phyloP scores from a whole-genome alignment of 2,797 vertebrate species.

The Novumbra hubbsi region DNA sequence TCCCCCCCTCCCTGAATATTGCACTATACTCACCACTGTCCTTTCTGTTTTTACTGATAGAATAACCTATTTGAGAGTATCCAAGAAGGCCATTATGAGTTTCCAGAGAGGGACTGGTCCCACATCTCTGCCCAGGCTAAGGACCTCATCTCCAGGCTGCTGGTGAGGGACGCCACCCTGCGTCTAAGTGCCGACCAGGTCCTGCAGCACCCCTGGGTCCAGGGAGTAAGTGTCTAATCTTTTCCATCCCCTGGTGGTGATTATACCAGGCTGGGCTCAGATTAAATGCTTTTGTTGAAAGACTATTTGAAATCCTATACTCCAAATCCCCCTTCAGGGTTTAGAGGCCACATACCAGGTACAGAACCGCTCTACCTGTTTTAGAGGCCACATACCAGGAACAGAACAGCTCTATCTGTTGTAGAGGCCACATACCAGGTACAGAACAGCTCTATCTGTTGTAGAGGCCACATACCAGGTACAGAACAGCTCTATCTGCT shows the following conservation, averaged over 20 bases:
- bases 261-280: background rate
- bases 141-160: conserved; percentile 93
- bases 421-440: too few species aligned
- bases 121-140: conserved; percentile 91
- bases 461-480: too few species aligned
- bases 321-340: too few species aligned
- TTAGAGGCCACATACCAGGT: too few species aligned
- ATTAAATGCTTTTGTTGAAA: background rate
- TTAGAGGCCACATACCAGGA: too few species aligned
- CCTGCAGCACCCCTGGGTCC: conserved; percentile 90
- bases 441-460: too few species aligned
- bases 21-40: background rate
- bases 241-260: background rate
- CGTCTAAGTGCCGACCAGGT: conserved; percentile 92
- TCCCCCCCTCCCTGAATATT: background rate
- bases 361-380: too few species aligned
- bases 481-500: too few species aligned
- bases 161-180: conserved; percentile 91
- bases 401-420: too few species aligned
- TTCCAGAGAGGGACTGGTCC: conserved; percentile 93
- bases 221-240: conserved; percentile 80
- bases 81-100: conserved; percentile 96
- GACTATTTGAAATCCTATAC: background rate
- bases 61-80: conserved; percentile 95
- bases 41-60: conserved; percentile 53